Evolutionary conservation across 1,140 invertebrate species (phyloP), one percentile per base, ranked within the genome.

Genomic region (Halesus radiatus): DNA sequence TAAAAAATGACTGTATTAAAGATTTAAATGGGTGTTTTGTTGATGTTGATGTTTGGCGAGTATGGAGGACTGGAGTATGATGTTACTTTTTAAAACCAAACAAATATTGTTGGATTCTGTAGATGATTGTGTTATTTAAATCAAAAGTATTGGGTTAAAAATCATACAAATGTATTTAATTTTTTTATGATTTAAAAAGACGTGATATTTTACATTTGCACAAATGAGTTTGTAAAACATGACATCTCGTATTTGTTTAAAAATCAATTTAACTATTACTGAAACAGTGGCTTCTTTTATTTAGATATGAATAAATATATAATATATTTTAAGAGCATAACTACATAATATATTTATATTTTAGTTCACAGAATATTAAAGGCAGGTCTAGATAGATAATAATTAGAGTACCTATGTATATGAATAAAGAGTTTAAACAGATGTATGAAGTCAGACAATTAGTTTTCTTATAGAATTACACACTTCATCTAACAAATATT

Each of bases 351-450:
- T 45, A 45, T 70, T 29, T 16, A 74, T 74, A 74, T 37, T 74
- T 74, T 78, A 64, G 80, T 83, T 83, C 81, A 83, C 78, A 83
- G 78, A 74, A 78, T 80, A 77, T 83, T 56, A 70, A 83, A 83
- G 79, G 81, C 81, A 83, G 72, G 74, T 77, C 78, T 82, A 83
- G 58, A 76, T 18, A 81, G 53, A 56, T 52, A 80, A 45, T 45
- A 45, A 15, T 75, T 79, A 80, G 37, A 81, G 73, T 60, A 78
- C 60, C 70, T 82, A 79, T 76, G 45, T 79, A 81, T 66, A 76
- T 79, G 66, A 60, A 32, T 66, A 13, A 64, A 29, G 68, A 74
- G 53, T 56, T 74, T 13, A 18, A 72, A 20, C 50, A 72, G 18
- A 66, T 66, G 26, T 26, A 26, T 32, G 29, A 29, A 66, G 16